phyloP scores from a whole-genome alignment of 2,113 vertebrate species.

The Muntiacus reevesi region DNA sequence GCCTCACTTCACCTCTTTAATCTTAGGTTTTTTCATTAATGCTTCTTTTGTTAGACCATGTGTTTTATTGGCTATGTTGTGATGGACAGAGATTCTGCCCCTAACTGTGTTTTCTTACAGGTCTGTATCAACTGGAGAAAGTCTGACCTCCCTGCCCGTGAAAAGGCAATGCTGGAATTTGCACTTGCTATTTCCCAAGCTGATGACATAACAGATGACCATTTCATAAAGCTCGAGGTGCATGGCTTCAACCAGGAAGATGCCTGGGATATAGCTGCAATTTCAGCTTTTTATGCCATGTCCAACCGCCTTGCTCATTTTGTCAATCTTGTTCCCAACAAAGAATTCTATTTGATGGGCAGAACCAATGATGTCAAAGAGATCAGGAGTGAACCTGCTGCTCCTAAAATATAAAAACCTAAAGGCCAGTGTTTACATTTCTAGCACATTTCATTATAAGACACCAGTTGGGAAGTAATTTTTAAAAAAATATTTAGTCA shows the following conservation, averaged over 20 bases:
- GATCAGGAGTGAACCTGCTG: neutral
- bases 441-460: neutral
- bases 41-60: neutral
- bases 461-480: slow-evolving; percentile 8
- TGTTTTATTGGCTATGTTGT: neutral
- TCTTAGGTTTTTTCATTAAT: neutral
- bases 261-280: slow-evolving; percentile 88
- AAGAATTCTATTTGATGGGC: slow-evolving; percentile 78
- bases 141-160: slow-evolving; percentile 81
- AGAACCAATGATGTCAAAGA: slow-evolving; percentile 48
- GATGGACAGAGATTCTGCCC: neutral
- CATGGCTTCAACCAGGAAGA: slow-evolving; percentile 88
- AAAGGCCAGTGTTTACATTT: neutral
- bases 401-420: neutral
- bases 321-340: slow-evolving; percentile 84
- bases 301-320: slow-evolving; percentile 86
- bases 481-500: neutral
- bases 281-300: slow-evolving; percentile 88
- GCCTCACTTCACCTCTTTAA: neutral
- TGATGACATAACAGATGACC: slow-evolving; percentile 86
- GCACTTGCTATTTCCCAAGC: slow-evolving; percentile 84
- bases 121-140: slow-evolving; percentile 85
- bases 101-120: neutral
- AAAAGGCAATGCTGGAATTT: slow-evolving; percentile 88
- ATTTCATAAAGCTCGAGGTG: slow-evolving; percentile 83